Conservation (phyloP, 2,797 vertebrate genomes). For the Rhinatrema bivittatum region DNA sequence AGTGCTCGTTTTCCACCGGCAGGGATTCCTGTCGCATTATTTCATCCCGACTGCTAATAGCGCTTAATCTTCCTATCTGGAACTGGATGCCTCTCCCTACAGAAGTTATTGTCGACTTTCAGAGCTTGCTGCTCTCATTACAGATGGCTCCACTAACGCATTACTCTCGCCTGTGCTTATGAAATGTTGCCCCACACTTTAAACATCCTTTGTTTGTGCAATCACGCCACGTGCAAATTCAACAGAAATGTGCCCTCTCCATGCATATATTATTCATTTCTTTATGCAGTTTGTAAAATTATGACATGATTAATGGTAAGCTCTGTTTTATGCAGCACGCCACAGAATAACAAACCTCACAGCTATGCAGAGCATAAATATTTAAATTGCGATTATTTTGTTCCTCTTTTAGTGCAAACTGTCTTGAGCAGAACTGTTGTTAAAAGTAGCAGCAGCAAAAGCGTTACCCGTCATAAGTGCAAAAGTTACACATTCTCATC, state of each 20-base stretch:
- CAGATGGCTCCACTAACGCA: constrained; percentile 29
- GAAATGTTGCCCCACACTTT: constrained; percentile 21
- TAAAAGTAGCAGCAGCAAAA: not conserved
- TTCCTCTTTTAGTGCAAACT: constrained; percentile 15
- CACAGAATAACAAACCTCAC: constrained; percentile 16
- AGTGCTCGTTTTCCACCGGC: constrained; percentile 34
- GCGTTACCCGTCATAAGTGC: no score
- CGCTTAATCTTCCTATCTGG: constrained; percentile 34
- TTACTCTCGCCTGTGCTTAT: constrained; percentile 35
- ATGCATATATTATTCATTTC: constrained; percentile 22
- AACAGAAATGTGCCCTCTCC: constrained; percentile 11
- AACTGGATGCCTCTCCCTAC: constrained; percentile 20
- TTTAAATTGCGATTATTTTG: constrained; percentile 11
- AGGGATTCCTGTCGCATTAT: constrained; percentile 31
- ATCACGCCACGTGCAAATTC: constrained; percentile 23
- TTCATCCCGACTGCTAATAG: constrained; percentile 37
- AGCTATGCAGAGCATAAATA: constrained; percentile 9
- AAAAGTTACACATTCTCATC: no score
- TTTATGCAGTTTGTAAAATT: constrained; percentile 31
- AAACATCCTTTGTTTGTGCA: constrained; percentile 27
- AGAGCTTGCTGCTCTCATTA: constrained; percentile 33
- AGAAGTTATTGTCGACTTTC: constrained; percentile 36
- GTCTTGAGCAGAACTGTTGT: constrained; percentile 3
- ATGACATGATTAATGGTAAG: constrained; percentile 18
- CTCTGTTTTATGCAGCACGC: not conserved